Percentiles rank a stretch among this genome's conserved stretches.
Conservation (phyloP, 2,888 invertebrate genomes). For the Pteria penguin region DNA sequence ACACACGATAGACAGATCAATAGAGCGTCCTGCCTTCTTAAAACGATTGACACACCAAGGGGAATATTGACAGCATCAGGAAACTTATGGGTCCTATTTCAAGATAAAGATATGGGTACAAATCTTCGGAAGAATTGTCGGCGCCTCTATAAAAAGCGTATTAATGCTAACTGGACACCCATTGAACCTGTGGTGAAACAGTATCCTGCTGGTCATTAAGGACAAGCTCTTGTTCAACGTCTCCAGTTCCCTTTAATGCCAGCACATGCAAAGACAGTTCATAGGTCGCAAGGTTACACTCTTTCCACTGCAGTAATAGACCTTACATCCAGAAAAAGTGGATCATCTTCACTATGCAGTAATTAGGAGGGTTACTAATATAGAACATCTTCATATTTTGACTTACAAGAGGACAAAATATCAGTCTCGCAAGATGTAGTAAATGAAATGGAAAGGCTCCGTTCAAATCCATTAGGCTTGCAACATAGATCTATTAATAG, state of each 20-base stretch:
- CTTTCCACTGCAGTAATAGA: slow-evolving; percentile 45
- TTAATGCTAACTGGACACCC: slow-evolving; percentile 43
- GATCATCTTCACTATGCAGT: slow-evolving; percentile 53
- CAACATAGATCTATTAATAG: too few relatives aligned
- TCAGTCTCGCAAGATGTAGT: slow-evolving; percentile 26
- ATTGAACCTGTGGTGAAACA: slow-evolving; percentile 20
- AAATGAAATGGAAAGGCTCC: slow-evolving; percentile 40
- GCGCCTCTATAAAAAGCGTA: slow-evolving; percentile 8
- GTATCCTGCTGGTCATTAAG: slow-evolving; percentile 37
- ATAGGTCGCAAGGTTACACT: slow-evolving; percentile 49
- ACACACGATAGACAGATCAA: background rate
- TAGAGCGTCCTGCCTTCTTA: slow-evolving; percentile 34
- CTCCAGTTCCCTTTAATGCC: slow-evolving; percentile 47
- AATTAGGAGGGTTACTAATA: slow-evolving; percentile 38
- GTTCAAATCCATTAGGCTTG: slow-evolving; percentile 13
- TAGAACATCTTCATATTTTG: slow-evolving; percentile 39
- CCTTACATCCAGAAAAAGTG: slow-evolving; percentile 31
- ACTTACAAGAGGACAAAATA: slow-evolving; percentile 43
- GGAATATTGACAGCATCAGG: background rate
- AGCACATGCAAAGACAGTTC: slow-evolving; percentile 46
- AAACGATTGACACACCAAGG: slow-evolving; percentile 13
- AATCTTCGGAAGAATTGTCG: slow-evolving; percentile 18
- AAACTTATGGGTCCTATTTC: slow-evolving; percentile 48
- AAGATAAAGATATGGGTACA: slow-evolving; percentile 31
- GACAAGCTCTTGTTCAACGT: slow-evolving; percentile 41